phyloP scores from a whole-genome alignment of 1,140 invertebrate species.

The Ruditapes philippinarum region DNA sequence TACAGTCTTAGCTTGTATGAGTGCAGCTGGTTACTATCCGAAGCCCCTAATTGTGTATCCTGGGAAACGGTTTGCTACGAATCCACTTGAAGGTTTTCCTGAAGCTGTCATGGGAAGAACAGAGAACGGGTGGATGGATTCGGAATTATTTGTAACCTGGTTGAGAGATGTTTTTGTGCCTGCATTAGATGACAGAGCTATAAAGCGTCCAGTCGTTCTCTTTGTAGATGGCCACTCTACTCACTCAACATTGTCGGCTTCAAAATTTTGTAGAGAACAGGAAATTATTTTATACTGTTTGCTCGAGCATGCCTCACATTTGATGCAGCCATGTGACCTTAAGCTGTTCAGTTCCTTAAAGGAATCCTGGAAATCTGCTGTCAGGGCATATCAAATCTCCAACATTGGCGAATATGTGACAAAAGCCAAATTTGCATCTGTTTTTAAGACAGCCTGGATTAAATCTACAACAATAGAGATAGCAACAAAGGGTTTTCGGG shows the following conservation, averaged over 20 bases:
- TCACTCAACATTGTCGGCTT: neutral
- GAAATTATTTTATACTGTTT: conserved; percentile 23
- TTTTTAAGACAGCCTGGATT: conserved; percentile 15
- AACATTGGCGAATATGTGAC: conserved; percentile 36
- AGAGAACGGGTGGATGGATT: conserved; percentile 49
- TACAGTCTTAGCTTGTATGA: conserved; percentile 22
- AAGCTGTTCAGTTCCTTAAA: conserved; percentile 7
- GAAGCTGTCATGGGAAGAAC: conserved; percentile 13
- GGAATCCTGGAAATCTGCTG: neutral
- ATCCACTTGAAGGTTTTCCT: conserved; percentile 43
- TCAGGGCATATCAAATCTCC: neutral
- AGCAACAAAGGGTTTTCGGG: neutral
- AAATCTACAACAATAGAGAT: conserved; percentile 6
- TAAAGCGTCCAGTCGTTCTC: conserved; percentile 9
- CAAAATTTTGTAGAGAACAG: conserved; percentile 8
- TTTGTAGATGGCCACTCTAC: conserved; percentile 42
- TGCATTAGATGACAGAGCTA: neutral
- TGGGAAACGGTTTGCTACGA: neutral
- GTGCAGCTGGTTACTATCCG: neutral
- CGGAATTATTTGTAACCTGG: conserved; percentile 18
- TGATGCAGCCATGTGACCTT: conserved; percentile 32
- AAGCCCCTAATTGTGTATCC: conserved; percentile 29
- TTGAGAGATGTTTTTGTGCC: conserved; percentile 13
- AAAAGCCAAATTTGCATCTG: conserved; percentile 5
- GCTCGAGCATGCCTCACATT: neutral